Conservation (phyloP, 2,797 vertebrate genomes). For the Phalanger gymnotis region DNA sequence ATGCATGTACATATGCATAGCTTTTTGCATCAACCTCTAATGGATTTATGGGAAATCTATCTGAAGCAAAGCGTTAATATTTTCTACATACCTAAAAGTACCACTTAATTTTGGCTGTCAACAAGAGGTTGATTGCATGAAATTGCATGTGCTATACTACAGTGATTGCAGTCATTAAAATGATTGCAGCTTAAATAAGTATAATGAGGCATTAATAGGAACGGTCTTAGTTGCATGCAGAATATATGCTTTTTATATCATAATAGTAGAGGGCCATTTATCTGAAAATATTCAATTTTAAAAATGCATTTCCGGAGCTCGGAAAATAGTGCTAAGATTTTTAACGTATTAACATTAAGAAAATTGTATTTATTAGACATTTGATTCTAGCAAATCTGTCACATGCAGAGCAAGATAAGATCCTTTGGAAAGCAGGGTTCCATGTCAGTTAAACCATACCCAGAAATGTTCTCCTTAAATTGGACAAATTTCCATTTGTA, state of each 20-base stretch:
- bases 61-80: slow-evolving; percentile 34
- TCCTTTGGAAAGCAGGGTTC: not conserved
- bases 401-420: not conserved
- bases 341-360: not conserved
- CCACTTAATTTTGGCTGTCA: slow-evolving; percentile 61
- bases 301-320: slow-evolving; percentile 35
- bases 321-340: slow-evolving; percentile 27
- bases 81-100: slow-evolving; percentile 65
- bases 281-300: slow-evolving; percentile 22
- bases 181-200: slow-evolving; percentile 67
- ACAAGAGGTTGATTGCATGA: slow-evolving; percentile 69
- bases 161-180: slow-evolving; percentile 78
- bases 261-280: slow-evolving; percentile 10
- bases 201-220: slow-evolving; percentile 76
- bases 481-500: not conserved
- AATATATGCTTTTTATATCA: slow-evolving; percentile 44
- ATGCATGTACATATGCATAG: not conserved
- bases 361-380: not conserved
- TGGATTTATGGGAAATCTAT: slow-evolving; percentile 12
- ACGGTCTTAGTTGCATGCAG: slow-evolving; percentile 55
- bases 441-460: not conserved
- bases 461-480: not conserved
- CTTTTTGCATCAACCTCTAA: not conserved
- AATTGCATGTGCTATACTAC: slow-evolving; percentile 69
- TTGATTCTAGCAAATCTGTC: not conserved